These are phyloP conservation scores for Thalpophila matura DNA, from an alignment of 2,888 invertebrate genomes.

Conservation along the genomic window DNA sequence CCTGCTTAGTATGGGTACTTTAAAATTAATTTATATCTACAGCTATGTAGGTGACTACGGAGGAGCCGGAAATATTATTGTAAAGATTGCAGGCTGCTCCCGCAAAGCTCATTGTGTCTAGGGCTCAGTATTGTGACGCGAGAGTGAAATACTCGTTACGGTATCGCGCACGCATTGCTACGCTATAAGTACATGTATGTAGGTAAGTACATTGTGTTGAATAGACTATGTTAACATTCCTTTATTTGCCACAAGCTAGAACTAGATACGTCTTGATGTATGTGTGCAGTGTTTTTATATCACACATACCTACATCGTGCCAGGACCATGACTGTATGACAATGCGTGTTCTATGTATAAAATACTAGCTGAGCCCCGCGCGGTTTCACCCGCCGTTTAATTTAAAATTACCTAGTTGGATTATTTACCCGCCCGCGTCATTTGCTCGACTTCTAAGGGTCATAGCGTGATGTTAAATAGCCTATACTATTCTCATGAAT, in stretches of 20 bases:
- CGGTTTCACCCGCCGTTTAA: too few species aligned
- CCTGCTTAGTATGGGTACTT: too few species aligned
- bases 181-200: slow-evolving; percentile 35
- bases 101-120: slow-evolving; percentile 70
- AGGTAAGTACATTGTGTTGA: slow-evolving; percentile 34
- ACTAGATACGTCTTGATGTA: slow-evolving; percentile 48
- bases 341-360: slow-evolving; percentile 11
- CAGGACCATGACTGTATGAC: slow-evolving; percentile 9
- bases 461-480: too few species aligned
- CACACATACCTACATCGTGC: neutral
- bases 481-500: too few species aligned
- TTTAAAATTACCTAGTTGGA: too few species aligned
- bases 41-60: slow-evolving; percentile 61
- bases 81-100: slow-evolving; percentile 68
- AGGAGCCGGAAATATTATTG: slow-evolving; percentile 76
- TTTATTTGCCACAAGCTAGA: slow-evolving; percentile 40
- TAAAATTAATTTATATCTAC: too few species aligned
- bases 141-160: slow-evolving; percentile 74
- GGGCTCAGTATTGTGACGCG: slow-evolving; percentile 69
- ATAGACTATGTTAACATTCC: slow-evolving; percentile 53
- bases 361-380: too few species aligned
- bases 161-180: slow-evolving; percentile 71
- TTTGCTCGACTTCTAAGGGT: too few species aligned
- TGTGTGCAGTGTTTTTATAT: slow-evolving; percentile 1
- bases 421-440: too few species aligned